Base-by-base conservation (phyloP, 2,888 invertebrate species). In the Unio delphinus region DNA sequence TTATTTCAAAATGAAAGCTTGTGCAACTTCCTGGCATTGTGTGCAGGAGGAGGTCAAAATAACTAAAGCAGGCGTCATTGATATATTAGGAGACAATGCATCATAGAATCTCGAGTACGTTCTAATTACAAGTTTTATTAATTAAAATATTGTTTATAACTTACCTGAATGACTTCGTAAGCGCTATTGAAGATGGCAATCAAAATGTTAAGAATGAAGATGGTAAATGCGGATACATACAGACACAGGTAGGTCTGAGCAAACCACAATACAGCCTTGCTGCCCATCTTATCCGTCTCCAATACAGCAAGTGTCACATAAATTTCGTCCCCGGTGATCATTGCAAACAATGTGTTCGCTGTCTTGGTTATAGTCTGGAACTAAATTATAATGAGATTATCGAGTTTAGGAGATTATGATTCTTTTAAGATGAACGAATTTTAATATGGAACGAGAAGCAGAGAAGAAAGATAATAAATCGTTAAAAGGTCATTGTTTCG, bases 111-210 rank as follows among this genome's bases (percentile, higher is more conserved):
- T 11, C 45, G 11, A 45, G 45, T 45, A 45, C 8, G 11, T 45
- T 45, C 11, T 11, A 45, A 45, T 45, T 11, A 45, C 45, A 45
- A 45, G 8, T 45, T 45, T 45, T 45, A 45, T 45, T 11, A 45
- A 45, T 45, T 45, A 11, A 45, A 45, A 11, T 11, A 45, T 45
- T 45, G 45, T 45, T 28, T 23, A 26, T n/a, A 55, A 34, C 62
- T 28, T 56, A 70, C 70, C 70, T 63, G 62, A 30, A 70, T 64
- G 28, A 28, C 59, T 11, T 70, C 70, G 56, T 70, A 67, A 26
- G 66, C 66, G n/a, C 55, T 58, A 1, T 60, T 61, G n/a, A 70
- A 66, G 28, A 70, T 70, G 28, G 65, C 65, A 20, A 65, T 65
- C 28, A 65, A 57, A 30, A 65, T 65, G 65, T 65, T 65, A 30